phyloP scores from a whole-genome alignment of 2,797 vertebrate genomes.

The Sparidentex hasta region DNA sequence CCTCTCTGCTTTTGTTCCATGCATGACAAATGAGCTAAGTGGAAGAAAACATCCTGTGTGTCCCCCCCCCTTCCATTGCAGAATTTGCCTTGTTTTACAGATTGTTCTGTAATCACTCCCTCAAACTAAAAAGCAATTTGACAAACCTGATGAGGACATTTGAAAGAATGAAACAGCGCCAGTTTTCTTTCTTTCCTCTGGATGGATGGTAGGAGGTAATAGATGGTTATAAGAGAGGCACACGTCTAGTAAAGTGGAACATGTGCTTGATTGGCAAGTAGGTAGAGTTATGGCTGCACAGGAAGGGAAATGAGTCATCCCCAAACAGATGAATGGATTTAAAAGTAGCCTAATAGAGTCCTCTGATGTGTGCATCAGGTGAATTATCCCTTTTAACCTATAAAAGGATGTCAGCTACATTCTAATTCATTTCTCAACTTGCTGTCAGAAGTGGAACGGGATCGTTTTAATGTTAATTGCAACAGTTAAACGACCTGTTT shows the following conservation, averaged over 20 bases:
- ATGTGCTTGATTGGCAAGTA: constrained; percentile 68
- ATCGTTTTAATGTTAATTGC: constrained; percentile 69
- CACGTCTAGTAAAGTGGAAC: constrained; percentile 57
- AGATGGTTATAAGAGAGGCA: constrained; percentile 51
- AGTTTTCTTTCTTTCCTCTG: constrained; percentile 19
- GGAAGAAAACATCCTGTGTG: constrained; percentile 50
- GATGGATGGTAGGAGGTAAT: constrained; percentile 52
- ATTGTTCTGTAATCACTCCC: constrained; percentile 63
- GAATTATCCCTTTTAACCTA: constrained; percentile 69
- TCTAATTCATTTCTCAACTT: constrained; percentile 60
- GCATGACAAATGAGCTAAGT: constrained; percentile 80
- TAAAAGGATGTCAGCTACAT: constrained; percentile 58
- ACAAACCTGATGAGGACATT: constrained; percentile 70
- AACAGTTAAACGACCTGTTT: constrained; percentile 64
- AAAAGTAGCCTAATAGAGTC: constrained; percentile 62
- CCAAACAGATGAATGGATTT: constrained; percentile 70
- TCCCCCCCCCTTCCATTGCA: not conserved
- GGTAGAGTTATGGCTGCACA: constrained; percentile 57
- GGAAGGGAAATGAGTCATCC: constrained; percentile 65
- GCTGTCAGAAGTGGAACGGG: constrained; percentile 46
- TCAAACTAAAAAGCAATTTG: constrained; percentile 60
- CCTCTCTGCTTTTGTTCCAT: constrained; percentile 77
- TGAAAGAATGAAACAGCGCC: constrained; percentile 46
- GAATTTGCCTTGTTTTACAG: constrained; percentile 51
- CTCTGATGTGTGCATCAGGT: constrained; percentile 62